Conservation (phyloP, 2,113 vertebrate genomes). For the Gavia stellata region DNA sequence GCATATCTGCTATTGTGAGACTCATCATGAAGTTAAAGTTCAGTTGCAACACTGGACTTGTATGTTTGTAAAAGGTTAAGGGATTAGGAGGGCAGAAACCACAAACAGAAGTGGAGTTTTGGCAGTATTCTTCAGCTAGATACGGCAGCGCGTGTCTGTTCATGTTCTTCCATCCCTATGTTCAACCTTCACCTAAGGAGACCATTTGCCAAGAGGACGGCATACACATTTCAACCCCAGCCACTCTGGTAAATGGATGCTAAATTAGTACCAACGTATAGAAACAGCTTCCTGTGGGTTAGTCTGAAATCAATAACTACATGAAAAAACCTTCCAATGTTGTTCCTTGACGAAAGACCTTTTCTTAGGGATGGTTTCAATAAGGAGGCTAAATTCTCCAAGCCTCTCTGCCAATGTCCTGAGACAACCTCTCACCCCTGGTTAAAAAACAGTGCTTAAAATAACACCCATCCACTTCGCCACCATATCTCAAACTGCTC, state of each 20-base stretch:
- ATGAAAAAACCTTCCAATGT: neutral
- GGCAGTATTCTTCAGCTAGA: neutral
- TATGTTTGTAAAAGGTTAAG: neutral
- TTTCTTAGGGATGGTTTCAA: neutral
- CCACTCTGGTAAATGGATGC: neutral
- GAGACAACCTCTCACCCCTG: neutral
- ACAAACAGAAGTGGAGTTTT: neutral
- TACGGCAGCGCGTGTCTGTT: fast-evolving
- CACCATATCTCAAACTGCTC: neutral
- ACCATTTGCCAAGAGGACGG: neutral
- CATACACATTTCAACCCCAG: neutral
- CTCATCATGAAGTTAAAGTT: neutral
- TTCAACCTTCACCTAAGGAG: neutral
- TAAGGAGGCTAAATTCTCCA: neutral
- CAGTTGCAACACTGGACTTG: neutral
- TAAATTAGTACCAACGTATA: neutral
- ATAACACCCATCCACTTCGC: neutral
- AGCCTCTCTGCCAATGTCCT: neutral
- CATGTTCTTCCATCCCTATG: neutral
- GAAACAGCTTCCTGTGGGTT: neutral
- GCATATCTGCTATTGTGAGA: neutral
- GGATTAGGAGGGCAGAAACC: neutral
- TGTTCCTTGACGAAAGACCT: neutral
- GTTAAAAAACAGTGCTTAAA: neutral
- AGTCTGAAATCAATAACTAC: neutral